These are phyloP conservation scores for Nibea coibor DNA, from an alignment of 2,113 vertebrate species.

Conservation along the genomic window DNA sequence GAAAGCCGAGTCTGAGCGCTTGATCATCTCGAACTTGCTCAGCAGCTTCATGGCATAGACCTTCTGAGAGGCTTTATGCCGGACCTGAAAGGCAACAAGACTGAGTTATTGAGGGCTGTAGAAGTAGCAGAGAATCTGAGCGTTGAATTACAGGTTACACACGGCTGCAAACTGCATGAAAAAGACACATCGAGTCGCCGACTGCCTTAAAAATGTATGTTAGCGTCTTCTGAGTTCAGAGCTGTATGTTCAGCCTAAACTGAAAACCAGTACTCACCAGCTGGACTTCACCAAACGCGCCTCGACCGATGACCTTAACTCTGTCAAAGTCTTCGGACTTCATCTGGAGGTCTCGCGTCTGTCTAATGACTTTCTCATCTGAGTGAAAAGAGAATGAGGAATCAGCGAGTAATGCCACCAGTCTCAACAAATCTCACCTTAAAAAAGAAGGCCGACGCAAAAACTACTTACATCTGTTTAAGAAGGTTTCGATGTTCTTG, in stretches of 20 bases:
- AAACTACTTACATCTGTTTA: constrained; percentile 96
- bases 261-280: constrained; percentile 86
- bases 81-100: constrained; percentile 84
- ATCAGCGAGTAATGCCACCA: background rate
- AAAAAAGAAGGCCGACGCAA: background rate
- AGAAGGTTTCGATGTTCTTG: constrained; percentile 98
- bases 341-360: constrained; percentile 93
- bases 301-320: constrained; percentile 98
- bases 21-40: constrained; percentile 99
- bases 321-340: constrained; percentile 98
- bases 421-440: background rate
- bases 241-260: background rate
- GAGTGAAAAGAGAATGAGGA: constrained; percentile 16
- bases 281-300: constrained; percentile 98
- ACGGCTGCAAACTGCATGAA: background rate
- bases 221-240: no score
- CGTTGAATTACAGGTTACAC: background rate
- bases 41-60: constrained; percentile 99
- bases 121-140: background rate
- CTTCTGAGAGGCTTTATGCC: constrained; percentile 96
- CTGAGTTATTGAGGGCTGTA: background rate
- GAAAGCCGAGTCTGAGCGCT: constrained; percentile 98
- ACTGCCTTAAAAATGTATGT: background rate
- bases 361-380: constrained; percentile 95
- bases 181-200: background rate